phyloP scores from a whole-genome alignment of 2,888 invertebrate species.

The Andrena minutula region DNA sequence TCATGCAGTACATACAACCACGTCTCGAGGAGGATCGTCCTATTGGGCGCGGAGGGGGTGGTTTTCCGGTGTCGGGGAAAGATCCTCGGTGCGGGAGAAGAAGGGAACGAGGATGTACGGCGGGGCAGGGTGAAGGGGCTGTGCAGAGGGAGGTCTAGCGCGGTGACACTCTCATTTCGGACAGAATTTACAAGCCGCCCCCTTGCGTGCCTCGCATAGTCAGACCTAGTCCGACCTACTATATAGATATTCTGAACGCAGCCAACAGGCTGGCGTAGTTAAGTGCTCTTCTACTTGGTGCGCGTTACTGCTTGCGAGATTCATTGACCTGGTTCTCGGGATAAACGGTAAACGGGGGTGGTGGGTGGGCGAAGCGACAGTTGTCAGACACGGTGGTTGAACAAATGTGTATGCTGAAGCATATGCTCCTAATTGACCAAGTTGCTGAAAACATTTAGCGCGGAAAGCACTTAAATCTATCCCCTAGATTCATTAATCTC shows the following conservation, averaged over 20 bases:
- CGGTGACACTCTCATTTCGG: conserved; percentile 85
- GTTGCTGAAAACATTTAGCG: neutral
- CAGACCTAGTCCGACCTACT: conserved; percentile 80
- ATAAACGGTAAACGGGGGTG: conserved; percentile 12
- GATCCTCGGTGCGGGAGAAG: conserved; percentile 43
- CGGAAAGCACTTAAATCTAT: neutral
- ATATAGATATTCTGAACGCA: conserved; percentile 73
- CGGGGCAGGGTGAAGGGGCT: conserved; percentile 40
- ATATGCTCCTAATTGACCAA: neutral
- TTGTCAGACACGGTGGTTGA: neutral
- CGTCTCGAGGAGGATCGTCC: conserved; percentile 66
- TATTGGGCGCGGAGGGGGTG: conserved; percentile 51
- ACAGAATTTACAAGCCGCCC: conserved; percentile 84
- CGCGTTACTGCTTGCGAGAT: conserved; percentile 78
- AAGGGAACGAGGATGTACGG: conserved; percentile 61
- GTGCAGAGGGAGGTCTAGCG: conserved; percentile 57
- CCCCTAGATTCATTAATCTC: neutral
- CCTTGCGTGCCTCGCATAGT: conserved; percentile 84
- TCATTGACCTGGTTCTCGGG: conserved; percentile 68
- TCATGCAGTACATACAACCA: conserved; percentile 76
- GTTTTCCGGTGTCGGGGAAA: conserved; percentile 40
- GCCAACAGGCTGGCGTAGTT: conserved; percentile 81
- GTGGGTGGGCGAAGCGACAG: neutral
- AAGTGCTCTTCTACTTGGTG: conserved; percentile 78
- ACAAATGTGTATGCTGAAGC: neutral